These are phyloP conservation scores for Ceramica pisi DNA, from an alignment of 2,888 invertebrate species.

Conservation along the genomic window DNA sequence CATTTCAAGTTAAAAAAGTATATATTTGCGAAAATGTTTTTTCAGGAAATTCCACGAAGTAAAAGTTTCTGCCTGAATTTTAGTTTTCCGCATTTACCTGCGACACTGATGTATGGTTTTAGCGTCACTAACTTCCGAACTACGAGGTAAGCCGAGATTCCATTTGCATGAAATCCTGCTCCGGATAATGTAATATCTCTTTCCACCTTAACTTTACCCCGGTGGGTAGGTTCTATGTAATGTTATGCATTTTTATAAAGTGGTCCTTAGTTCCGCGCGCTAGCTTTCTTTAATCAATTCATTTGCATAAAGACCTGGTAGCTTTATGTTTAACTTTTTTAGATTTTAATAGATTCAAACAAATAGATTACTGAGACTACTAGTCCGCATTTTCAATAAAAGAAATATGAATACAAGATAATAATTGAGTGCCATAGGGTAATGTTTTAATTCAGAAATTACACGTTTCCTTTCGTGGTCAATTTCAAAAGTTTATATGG, in stretches of 20 bases:
- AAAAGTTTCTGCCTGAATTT: conserved; percentile 33
- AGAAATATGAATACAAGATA: neutral
- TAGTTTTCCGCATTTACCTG: conserved; percentile 52
- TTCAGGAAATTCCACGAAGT: conserved; percentile 1
- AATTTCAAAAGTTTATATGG: no score
- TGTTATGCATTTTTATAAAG: conserved; percentile 39
- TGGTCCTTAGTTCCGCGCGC: conserved; percentile 41
- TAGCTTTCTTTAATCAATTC: conserved; percentile 42
- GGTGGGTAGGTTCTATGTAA: conserved; percentile 30
- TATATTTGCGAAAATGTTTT: conserved; percentile 19
- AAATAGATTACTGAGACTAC: no score
- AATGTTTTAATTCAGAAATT: neutral
- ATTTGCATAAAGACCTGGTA: conserved; percentile 36
- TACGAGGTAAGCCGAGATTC: conserved; percentile 47
- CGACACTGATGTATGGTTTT: conserved; percentile 62
- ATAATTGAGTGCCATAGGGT: neutral
- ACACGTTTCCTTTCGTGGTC: no score
- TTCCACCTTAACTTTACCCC: conserved; percentile 34
- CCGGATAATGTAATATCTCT: conserved; percentile 46
- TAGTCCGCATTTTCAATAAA: neutral
- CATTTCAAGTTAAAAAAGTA: no score
- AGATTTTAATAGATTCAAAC: neutral
- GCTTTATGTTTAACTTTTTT: conserved; percentile 6
- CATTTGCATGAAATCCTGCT: conserved; percentile 60
- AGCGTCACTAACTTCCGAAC: conserved; percentile 57